These are phyloP conservation scores for Pantherophis alleghaniensis DNA, from an alignment of 2,797 vertebrate species.

Conservation along the genomic window DNA sequence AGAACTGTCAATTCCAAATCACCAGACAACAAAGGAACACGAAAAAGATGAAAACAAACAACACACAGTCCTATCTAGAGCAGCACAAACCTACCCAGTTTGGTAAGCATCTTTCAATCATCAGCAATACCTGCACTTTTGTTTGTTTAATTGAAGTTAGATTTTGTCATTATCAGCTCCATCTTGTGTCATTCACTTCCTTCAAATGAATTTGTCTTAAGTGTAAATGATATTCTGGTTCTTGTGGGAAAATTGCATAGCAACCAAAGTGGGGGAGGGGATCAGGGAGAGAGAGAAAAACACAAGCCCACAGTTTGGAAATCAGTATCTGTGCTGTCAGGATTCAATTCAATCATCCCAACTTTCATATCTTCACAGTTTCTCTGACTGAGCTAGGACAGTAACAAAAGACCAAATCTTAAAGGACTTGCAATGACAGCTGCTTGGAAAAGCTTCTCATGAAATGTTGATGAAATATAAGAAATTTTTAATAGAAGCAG, in stretches of 20 bases:
- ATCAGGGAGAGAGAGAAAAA: neutral
- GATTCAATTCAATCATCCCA: conserved; percentile 11
- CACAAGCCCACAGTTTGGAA: conserved; percentile 6
- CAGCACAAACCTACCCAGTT: neutral
- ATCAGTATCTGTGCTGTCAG: conserved; percentile 5
- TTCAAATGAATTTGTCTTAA: conserved; percentile 44
- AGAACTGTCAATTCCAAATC: conserved; percentile 12
- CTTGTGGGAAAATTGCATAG: conserved; percentile 14
- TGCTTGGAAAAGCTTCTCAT: conserved; percentile 15
- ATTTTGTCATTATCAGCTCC: conserved; percentile 32
- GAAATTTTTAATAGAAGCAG: conserved; percentile 20
- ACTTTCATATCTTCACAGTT: conserved; percentile 19
- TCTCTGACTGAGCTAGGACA: neutral
- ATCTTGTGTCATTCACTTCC: conserved; percentile 34
- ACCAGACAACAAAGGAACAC: conserved; percentile 5
- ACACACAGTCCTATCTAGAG: neutral
- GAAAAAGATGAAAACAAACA: conserved; percentile 26
- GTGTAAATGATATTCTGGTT: conserved; percentile 17
- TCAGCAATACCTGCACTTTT: conserved; percentile 18
- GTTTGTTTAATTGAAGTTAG: conserved; percentile 45
- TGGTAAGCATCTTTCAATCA: conserved; percentile 16
- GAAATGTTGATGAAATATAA: conserved; percentile 37
- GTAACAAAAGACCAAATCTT: conserved; percentile 18
- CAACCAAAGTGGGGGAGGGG: conserved; percentile 3
- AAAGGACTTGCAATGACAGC: neutral